Evolutionary conservation across 2,888 invertebrate species (phyloP).

Genomic region (Leuctra nigra): DNA sequence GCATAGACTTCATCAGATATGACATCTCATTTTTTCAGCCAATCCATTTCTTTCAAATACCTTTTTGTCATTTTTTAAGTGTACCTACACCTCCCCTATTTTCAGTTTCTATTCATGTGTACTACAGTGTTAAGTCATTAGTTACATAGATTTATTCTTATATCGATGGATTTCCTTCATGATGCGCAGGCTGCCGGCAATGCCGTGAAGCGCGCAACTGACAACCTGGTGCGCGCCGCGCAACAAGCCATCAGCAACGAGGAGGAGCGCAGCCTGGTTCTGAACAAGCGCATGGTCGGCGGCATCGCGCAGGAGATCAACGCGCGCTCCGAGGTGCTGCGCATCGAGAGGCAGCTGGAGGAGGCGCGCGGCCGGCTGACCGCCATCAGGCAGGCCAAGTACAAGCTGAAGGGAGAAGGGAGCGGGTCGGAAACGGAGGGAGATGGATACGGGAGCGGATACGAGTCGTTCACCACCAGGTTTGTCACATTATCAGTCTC

Average conservation of each 20-base stretch:
- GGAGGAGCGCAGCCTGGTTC: conserved; percentile 83
- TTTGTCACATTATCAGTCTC: no score
- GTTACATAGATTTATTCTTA: no score
- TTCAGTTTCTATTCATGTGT: no score
- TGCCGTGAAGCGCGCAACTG: conserved; percentile 95
- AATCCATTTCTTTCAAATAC: no score
- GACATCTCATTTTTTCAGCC: no score
- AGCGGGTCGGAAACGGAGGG: conserved; percentile 39
- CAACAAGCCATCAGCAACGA: conserved; percentile 87
- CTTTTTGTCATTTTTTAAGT: no score
- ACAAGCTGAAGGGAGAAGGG: conserved; percentile 62
- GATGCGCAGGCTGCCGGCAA: conserved; percentile 94
- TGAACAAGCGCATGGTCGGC: conserved; percentile 91
- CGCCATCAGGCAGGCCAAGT: conserved; percentile 89
- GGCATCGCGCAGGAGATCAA: conserved; percentile 95
- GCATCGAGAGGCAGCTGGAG: conserved; percentile 90
- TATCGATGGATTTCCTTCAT: no score
- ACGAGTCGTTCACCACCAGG: conserved; percentile 60
- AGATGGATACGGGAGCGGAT: conserved; percentile 52
- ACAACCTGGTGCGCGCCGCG: conserved; percentile 92
- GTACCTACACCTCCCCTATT: no score
- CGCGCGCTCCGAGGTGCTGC: conserved; percentile 81
- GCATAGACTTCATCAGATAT: no score
- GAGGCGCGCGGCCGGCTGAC: conserved; percentile 86
- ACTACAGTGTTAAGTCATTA: no score